These are phyloP conservation scores for Thamnophis elegans DNA, from an alignment of 2,797 vertebrate species.

Conservation along the genomic window DNA sequence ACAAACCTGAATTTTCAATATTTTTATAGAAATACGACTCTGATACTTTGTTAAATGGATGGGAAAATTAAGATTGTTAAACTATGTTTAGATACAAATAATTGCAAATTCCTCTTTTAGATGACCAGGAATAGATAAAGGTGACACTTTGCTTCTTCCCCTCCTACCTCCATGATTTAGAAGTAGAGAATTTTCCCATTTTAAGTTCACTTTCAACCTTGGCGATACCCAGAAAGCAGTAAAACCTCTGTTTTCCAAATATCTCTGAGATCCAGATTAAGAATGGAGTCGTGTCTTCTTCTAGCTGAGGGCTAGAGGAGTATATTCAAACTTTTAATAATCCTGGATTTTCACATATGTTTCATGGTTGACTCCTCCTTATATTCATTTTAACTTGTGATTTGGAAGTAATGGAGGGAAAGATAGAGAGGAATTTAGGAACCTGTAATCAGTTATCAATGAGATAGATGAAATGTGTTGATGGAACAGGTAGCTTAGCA, in stretches of 20 bases:
- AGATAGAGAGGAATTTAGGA: conserved; percentile 48
- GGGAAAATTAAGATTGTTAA: neutral
- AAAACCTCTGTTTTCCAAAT: neutral
- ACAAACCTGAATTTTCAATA: neutral
- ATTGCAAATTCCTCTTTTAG: neutral
- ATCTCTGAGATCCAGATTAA: neutral
- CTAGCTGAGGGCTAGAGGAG: neutral
- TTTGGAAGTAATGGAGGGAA: conserved; percentile 53
- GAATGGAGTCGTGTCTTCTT: neutral
- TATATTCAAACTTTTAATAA: neutral
- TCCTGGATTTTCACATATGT: conserved; percentile 1
- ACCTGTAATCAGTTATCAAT: conserved; percentile 62
- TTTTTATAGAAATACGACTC: neutral
- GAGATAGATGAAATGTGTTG: conserved; percentile 65
- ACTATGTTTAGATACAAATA: too few relatives aligned
- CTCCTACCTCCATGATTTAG: neutral
- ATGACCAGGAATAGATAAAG: neutral
- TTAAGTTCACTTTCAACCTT: neutral
- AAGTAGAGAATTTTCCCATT: neutral
- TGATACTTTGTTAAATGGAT: neutral
- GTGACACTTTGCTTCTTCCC: neutral
- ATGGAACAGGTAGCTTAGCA: conserved; percentile 42
- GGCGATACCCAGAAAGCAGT: neutral
- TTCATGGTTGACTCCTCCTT: conserved; percentile 21
- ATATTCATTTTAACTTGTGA: conserved; percentile 54